Percentiles rank a stretch among this genome's conserved stretches.
Evolutionary conservation across 2,888 invertebrate species (phyloP).

Genomic region (Ornithoptera alexandrae): DNA sequence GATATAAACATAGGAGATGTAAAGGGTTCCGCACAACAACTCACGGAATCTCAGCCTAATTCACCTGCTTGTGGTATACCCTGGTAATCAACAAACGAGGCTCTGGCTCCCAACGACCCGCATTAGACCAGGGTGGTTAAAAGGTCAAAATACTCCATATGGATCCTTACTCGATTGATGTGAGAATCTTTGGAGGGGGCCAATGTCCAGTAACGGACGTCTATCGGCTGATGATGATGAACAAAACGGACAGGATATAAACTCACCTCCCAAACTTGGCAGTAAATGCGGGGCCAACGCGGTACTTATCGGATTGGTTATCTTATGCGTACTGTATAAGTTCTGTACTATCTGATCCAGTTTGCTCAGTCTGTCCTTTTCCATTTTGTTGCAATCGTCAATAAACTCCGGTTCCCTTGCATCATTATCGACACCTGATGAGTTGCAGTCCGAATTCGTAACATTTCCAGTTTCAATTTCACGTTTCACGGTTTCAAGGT

Average conservation of each 20-base stretch:
- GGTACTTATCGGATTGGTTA: slow-evolving; percentile 51
- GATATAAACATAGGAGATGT: no score
- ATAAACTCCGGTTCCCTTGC: slow-evolving; percentile 42
- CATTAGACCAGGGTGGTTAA: no score
- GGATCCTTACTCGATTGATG: no score
- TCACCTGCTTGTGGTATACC: no score
- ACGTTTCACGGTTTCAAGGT: slow-evolving; percentile 37
- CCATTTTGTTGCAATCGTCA: slow-evolving; percentile 47
- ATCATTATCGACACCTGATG: slow-evolving; percentile 42
- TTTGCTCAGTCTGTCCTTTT: slow-evolving; percentile 69
- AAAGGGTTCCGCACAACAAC: no score
- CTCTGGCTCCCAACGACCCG: no score
- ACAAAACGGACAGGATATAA: neutral
- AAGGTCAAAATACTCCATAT: no score
- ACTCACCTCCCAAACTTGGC: slow-evolving; percentile 47
- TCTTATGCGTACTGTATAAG: slow-evolving; percentile 68
- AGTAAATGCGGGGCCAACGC: slow-evolving; percentile 40
- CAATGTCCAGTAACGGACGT: neutral
- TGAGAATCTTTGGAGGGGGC: no score
- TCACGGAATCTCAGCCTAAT: no score
- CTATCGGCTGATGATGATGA: no score
- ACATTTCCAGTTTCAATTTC: slow-evolving; percentile 13
- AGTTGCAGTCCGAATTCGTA: slow-evolving; percentile 17
- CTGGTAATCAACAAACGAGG: no score
- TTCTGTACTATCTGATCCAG: slow-evolving; percentile 74